These are phyloP conservation scores for Aproaerema taeniolella DNA, from an alignment of 2,888 invertebrate genomes.

Conservation along the genomic window DNA sequence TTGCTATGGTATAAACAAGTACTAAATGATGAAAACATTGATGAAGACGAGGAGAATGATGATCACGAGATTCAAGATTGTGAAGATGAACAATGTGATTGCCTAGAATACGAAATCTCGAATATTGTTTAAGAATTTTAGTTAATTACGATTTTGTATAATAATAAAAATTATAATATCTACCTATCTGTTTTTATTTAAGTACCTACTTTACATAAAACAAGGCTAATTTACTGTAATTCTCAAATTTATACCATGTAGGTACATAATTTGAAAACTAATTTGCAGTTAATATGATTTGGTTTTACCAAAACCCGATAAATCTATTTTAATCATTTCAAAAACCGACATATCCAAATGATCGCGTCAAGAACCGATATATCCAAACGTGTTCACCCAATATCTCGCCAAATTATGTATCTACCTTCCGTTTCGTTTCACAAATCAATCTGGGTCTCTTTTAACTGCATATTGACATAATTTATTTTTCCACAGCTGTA, in stretches of 20 bases:
- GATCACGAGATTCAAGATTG: conserved; percentile 5
- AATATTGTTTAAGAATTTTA: conserved; percentile 7
- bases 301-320: conserved; percentile 3
- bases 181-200: conserved; percentile 5
- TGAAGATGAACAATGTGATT: conserved; percentile 7
- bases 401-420: no score
- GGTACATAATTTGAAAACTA: conserved; percentile 4
- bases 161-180: conserved; percentile 7
- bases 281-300: conserved; percentile 2
- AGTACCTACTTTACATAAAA: conserved; percentile 6
- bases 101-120: conserved; percentile 6
- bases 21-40: conserved; percentile 5
- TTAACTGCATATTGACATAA: no score
- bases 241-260: conserved; percentile 6
- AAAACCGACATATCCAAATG: no score
- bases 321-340: no score
- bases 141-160: conserved; percentile 3
- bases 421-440: no score
- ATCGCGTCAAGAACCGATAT: no score
- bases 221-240: conserved; percentile 2
- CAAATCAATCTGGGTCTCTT: no score
- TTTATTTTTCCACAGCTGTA: no score
- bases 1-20: conserved; percentile 5
- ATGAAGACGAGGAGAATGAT: conserved; percentile 2
- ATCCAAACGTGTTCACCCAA: no score